Conservation (phyloP, 37 sponge, comb jelly and placozoan species). For the Theonella swinhoei region DNA sequence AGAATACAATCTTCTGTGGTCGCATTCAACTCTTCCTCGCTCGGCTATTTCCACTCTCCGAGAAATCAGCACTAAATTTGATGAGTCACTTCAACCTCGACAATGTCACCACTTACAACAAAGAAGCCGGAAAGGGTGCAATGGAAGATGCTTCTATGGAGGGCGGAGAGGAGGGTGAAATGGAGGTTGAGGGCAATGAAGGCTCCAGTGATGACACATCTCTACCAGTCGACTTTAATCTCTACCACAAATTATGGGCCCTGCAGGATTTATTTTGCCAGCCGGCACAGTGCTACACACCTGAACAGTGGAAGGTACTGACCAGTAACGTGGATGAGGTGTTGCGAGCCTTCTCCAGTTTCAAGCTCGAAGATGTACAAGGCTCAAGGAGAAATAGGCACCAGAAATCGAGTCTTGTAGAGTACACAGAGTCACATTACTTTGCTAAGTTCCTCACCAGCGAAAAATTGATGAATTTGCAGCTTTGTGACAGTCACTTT, state of each 20-base stretch:
- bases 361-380: constrained; percentile 69
- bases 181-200: constrained; percentile 21
- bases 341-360: constrained; percentile 69
- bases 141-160: neutral
- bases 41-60: constrained; percentile 92
- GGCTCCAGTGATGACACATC: neutral
- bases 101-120: constrained; percentile 89
- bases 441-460: constrained; percentile 99
- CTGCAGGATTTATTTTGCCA: constrained; percentile 94
- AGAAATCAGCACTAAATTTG: constrained; percentile 94
- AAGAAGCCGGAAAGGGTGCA: constrained; percentile 36
- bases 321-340: constrained; percentile 48
- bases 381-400: neutral
- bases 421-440: constrained; percentile 73
- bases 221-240: constrained; percentile 73
- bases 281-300: constrained; percentile 78
- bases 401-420: constrained; percentile 12
- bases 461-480: constrained; percentile 90
- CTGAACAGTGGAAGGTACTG: constrained; percentile 79
- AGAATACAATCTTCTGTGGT: constrained; percentile 98
- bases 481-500: constrained; percentile 90
- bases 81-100: constrained; percentile 98
- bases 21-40: constrained; percentile 97
- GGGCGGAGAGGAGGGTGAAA: constrained; percentile 6
- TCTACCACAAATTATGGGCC: constrained; percentile 93